These are phyloP conservation scores for Himalopsyche anomala DNA, from an alignment of 2,888 invertebrate species.

Conservation along the genomic window DNA sequence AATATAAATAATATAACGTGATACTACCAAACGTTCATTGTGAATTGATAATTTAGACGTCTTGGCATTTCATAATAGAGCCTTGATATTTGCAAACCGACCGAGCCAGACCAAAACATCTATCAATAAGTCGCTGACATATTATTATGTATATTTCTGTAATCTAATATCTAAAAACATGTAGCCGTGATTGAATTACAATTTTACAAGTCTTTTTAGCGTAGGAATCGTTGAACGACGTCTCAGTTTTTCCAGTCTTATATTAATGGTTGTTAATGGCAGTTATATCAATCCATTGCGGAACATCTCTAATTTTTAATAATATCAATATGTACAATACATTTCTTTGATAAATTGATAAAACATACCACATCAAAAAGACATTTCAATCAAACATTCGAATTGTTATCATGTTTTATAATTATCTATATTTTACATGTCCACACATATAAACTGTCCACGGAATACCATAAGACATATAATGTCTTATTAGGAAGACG, in stretches of 20 bases:
- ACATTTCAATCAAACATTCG: not conserved
- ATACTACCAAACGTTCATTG: not conserved
- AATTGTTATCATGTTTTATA: not conserved
- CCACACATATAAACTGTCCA: not conserved
- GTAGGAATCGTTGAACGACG: not conserved
- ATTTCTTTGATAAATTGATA: not conserved
- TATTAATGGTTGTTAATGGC: no score
- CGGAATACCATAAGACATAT: not conserved
- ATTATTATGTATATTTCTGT: not conserved
- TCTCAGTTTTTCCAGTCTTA: not conserved
- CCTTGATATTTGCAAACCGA: conserved; percentile 42
- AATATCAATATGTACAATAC: not conserved
- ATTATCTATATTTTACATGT: not conserved
- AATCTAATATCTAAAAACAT: conserved; percentile 14
- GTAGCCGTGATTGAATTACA: conserved; percentile 7
- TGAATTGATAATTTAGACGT: not conserved
- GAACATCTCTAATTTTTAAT: not conserved
- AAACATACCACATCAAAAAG: not conserved
- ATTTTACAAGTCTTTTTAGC: not conserved
- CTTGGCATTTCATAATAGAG: conserved; percentile 37
- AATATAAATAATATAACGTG: no score
- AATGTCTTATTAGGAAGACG: conserved; percentile 4
- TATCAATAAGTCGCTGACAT: conserved; percentile 7
- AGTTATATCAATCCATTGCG: no score
- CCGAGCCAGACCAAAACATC: conserved; percentile 1